These are phyloP conservation scores for Amblyopsis rosae DNA, from an alignment of 2,113 vertebrate species.

Conservation along the genomic window DNA sequence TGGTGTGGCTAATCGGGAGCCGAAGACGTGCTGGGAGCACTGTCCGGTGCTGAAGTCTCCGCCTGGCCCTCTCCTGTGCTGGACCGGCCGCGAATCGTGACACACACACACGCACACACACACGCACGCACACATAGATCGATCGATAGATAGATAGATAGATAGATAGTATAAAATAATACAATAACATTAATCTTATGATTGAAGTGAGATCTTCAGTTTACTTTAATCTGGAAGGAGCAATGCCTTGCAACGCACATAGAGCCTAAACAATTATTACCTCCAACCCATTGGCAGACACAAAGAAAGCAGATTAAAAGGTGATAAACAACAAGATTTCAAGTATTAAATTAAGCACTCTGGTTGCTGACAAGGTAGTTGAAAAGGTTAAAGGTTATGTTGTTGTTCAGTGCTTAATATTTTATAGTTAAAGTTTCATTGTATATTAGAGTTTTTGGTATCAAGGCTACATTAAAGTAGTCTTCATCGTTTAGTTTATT, in stretches of 20 bases:
- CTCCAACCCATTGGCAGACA: not conserved
- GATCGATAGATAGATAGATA: no score
- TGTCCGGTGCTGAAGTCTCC: no score
- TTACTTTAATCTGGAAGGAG: not conserved
- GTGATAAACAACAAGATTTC: not conserved
- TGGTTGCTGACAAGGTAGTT: not conserved
- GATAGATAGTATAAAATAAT: no score
- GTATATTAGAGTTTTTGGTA: not conserved
- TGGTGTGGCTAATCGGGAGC: no score
- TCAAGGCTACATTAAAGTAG: conserved; percentile 6
- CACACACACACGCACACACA: no score
- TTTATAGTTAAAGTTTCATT: not conserved
- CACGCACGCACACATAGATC: no score
- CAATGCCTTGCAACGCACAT: not conserved
- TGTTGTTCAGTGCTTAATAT: not conserved
- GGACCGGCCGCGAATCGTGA: no score
- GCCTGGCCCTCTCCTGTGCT: no score
- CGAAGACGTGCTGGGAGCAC: no score
- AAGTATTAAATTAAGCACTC: not conserved
- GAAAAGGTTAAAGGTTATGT: not conserved
- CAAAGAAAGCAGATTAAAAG: not conserved
- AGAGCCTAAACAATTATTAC: not conserved
- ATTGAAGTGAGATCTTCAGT: not conserved
- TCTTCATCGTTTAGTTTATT: conserved; percentile 15
- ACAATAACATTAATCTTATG: not conserved